Evolutionary conservation across 1,140 invertebrate species (phyloP).

Genomic region (Lordiphosa stackelbergi): DNA sequence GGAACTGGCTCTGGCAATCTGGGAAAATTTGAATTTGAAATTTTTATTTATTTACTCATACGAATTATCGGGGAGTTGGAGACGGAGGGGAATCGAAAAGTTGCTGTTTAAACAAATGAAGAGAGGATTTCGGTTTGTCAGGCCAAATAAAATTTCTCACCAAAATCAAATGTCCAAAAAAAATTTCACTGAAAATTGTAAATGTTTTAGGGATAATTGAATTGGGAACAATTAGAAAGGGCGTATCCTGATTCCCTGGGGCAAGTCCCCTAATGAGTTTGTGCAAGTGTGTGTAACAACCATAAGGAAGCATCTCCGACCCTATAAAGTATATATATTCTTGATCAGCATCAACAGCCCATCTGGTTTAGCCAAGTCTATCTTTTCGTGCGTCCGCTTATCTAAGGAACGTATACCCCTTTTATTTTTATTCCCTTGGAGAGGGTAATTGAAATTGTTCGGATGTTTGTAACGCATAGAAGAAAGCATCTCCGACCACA

Average conservation of each 20-base stretch:
- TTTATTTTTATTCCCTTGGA: too few species aligned
- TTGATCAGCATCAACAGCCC: too few species aligned
- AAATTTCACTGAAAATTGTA: neutral
- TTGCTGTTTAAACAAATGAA: slow-evolving; percentile 69
- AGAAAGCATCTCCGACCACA: too few species aligned
- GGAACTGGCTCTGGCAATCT: slow-evolving; percentile 59
- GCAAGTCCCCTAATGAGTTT: neutral
- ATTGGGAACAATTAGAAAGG: neutral
- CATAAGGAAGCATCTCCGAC: too few species aligned
- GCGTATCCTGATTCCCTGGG: neutral
- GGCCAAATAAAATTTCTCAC: slow-evolving; percentile 3
- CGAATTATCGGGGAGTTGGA: slow-evolving; percentile 10
- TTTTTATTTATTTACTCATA: slow-evolving; percentile 69
- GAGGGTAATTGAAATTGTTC: too few species aligned
- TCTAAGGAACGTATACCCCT: too few species aligned
- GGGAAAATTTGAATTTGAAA: slow-evolving; percentile 73
- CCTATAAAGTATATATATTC: too few species aligned
- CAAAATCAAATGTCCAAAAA: slow-evolving; percentile 24
- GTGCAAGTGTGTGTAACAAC: too few species aligned
- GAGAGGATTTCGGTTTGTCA: slow-evolving; percentile 26
- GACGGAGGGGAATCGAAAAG: slow-evolving; percentile 11
- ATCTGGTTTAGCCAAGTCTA: too few species aligned
- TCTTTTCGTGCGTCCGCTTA: too few species aligned
- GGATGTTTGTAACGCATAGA: too few species aligned
- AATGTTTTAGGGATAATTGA: slow-evolving; percentile 3